Conservation (phyloP, 30 jellyfish, hydroid and myxozoan genomes). For the Cassiopea andromeda region DNA sequence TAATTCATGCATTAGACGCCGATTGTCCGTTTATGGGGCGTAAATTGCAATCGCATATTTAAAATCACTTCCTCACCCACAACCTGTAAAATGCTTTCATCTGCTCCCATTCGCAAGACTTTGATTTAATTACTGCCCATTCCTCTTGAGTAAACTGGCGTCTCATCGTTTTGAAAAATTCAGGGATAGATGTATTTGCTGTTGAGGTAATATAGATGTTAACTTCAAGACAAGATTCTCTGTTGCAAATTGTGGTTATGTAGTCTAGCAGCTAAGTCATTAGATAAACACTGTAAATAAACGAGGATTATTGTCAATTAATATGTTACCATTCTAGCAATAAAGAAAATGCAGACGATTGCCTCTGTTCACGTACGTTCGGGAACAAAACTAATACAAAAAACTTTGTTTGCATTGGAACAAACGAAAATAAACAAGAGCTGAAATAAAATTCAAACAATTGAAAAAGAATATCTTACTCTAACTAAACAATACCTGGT, state of each 20-base stretch:
- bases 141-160: constrained; percentile 90
- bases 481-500: constrained; percentile 57
- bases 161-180: constrained; percentile 84
- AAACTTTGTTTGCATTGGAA: too few species aligned
- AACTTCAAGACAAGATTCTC: too few species aligned
- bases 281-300: too few species aligned
- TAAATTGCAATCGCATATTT: neutral
- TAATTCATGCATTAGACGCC: too few species aligned
- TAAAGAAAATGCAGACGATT: too few species aligned
- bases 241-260: too few species aligned
- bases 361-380: too few species aligned
- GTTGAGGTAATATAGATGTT: neutral
- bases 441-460: neutral
- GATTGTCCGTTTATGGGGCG: neutral
- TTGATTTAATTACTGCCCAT: constrained; percentile 73
- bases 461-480: neutral
- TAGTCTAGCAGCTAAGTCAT: too few species aligned
- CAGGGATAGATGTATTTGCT: constrained; percentile 81
- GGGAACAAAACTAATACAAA: too few species aligned
- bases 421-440: neutral
- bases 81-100: constrained; percentile 81
- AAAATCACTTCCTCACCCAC: constrained; percentile 61
- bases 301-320: too few species aligned
- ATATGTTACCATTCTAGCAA: too few species aligned
- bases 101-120: constrained; percentile 65